Evolutionary conservation across 1,140 invertebrate species (phyloP), one percentile per base, ranked within the genome.

Genomic region (Ceratosolen fusciceps): DNA sequence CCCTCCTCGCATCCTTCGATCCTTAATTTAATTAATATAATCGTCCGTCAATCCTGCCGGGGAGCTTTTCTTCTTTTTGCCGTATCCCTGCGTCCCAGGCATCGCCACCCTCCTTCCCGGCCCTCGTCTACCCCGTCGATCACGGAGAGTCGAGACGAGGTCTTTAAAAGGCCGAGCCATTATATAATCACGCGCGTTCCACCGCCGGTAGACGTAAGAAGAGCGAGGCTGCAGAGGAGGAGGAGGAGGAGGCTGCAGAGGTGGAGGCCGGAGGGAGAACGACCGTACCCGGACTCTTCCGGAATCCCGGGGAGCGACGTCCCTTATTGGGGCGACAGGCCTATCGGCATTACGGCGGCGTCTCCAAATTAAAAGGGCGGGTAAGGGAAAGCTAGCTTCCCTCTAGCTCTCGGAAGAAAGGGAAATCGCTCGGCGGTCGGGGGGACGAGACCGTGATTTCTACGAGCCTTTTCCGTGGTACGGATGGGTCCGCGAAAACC

Each of bases 1-100:
- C 54, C 37, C 26, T 31, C 29, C 16, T 31, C 31, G 21, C 26
- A 29, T 54, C 5, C 26, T 47, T 54, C 5, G 12, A 43, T 77
- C 54, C 67, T 71, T 77, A 71, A 77, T 77, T 77, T 70, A 70
- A 77, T 77, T 77, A 70, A 70, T 77, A 58, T 70, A 77, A 76
- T 76, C 26, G 12, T n/a, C n/a, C n/a, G n/a, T n/a, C n/a, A n/a
- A n/a, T 29, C 1, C 3, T 72, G 47, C 49, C 16, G 16, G 9
- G n/a, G 12, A 37, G 26, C 39, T 68, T 68, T n/a, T 26, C 21
- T 37, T 52, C 49, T 21, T 52, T 21, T 19, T 52, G 10, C 49
- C 19, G 9, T 24, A 26, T 26, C 24, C 26, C 58, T 19, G 0
- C 16, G 1, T 3, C 19, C 12, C 2, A 14, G 58, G 5, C 12